Percentiles rank a stretch among this genome's conserved stretches.
These are phyloP conservation scores for Dynastes tityus DNA, from an alignment of 2,888 invertebrate species.

Conservation along the genomic window DNA sequence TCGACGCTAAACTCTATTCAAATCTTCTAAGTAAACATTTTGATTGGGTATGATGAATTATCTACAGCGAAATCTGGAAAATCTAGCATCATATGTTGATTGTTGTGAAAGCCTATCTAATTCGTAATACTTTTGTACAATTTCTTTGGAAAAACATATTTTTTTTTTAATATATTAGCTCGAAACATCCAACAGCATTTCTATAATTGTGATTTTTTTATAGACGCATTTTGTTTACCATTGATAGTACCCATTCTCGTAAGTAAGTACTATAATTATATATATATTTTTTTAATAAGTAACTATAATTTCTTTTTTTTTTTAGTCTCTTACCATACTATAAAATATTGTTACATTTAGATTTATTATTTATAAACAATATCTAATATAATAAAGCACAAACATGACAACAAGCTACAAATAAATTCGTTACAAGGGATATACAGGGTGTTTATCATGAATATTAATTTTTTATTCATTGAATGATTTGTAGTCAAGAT, in stretches of 20 bases:
- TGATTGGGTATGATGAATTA: no score
- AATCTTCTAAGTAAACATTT: no score
- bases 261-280: not conserved
- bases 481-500: no score
- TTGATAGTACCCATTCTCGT: not conserved
- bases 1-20: no score
- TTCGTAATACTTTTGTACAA: not conserved
- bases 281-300: not conserved
- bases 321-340: not conserved
- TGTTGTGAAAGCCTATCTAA: no score
- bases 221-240: conserved; percentile 14
- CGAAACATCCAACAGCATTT: conserved; percentile 17
- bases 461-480: not conserved
- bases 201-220: conserved; percentile 32
- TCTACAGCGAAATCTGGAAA: no score
- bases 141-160: no score
- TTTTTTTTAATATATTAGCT: not conserved
- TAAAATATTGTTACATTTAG: not conserved
- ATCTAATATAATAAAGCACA: not conserved
- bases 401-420: not conserved
- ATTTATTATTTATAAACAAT: conserved; percentile 11
- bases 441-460: not conserved
- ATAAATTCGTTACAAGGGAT: not conserved
- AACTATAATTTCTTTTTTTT: not conserved
- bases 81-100: no score